Evolutionary conservation across 1,140 invertebrate genomes (phyloP), one percentile per base, ranked within the genome.

Genomic region (Aphaenogaster floridana): DNA sequence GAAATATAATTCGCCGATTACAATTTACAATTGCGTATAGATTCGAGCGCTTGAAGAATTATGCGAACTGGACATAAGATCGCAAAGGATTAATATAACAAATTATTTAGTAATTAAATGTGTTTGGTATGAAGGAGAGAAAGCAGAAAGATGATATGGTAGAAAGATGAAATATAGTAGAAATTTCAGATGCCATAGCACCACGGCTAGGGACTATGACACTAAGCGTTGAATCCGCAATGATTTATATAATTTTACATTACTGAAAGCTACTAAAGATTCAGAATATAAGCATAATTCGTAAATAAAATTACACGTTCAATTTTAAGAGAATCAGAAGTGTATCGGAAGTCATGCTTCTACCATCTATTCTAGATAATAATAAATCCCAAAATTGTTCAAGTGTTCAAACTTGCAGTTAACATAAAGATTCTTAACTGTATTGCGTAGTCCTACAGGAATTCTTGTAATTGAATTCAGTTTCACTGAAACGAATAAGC

Each of bases 41-140:
- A 17, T 64, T 64, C 15, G 3, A 64, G 36, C 8, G 7, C 1
- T 64, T 17, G 15, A n/a, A 39, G 17, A 36, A 17, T 63, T 63
- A 63, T n/a, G 15, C 11, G 61, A 36, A 64, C 0, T 64, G 15
- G 15, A 9, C 7, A 3, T 8, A 36, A 8, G 6, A 36, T 0
- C 3, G 3, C 8, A 28, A 36, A 17, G 61, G 21, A 17, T 50
- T 4, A 5, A 36, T 17, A 36, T 28, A 36, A 11, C 7, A 34
- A 71, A 52, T 36, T 72, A 52, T 72, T 52, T 11, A 36, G 13
- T 17, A 52, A 72, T 52, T 71, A 69, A 63, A 69, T 48, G 42
- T 28, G 39, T 50, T 72, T 36, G n/a, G 2, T 64, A 45, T 45
- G 7, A 68, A 21, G 21, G 28, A 28, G 13, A 72, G 28, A 72